A percentile compares a stretch with the other conserved stretches of the same genome.
Evolutionary conservation across 2,797 vertebrate species (phyloP).

Genomic region (Picus viridis): DNA sequence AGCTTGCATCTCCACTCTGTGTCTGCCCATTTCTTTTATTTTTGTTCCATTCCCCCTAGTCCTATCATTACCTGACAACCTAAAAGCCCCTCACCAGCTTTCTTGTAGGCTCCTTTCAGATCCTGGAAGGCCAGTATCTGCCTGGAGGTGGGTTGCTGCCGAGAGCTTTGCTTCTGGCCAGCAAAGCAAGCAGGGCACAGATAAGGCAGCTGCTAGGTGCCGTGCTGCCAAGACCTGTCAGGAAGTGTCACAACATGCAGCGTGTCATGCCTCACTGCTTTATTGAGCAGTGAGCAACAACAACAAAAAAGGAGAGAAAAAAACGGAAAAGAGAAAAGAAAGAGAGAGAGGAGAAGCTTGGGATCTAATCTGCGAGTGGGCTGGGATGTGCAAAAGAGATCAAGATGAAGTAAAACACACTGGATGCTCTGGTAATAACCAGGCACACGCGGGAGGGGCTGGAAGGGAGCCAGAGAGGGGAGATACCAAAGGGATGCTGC

Average conservation of each 20-base stretch:
- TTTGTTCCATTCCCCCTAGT: no score
- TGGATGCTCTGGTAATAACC: slow-evolving; percentile 47
- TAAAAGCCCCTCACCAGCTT: no score
- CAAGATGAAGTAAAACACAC: slow-evolving; percentile 40
- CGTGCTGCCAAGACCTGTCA: background rate
- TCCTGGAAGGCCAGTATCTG: no score
- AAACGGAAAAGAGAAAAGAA: background rate
- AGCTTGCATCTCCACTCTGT: no score
- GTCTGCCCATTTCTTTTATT: no score
- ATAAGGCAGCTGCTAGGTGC: background rate
- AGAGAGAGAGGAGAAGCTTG: background rate
- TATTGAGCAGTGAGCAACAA: background rate
- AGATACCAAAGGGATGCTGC: background rate
- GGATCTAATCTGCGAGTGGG: slow-evolving; percentile 55
- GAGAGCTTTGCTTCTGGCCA: accelerated
- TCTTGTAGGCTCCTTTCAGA: no score
- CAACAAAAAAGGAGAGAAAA: no score
- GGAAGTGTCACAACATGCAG: slow-evolving; percentile 43
- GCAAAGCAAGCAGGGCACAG: background rate
- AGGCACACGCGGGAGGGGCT: background rate
- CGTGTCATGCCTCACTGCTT: background rate
- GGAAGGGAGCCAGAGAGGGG: slow-evolving; percentile 24
- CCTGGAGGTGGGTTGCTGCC: accelerated
- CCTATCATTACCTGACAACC: no score
- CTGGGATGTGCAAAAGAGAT: slow-evolving; percentile 27